phyloP scores from a whole-genome alignment of 2,113 vertebrate genomes.

The Himantopus leucocephalus region DNA sequence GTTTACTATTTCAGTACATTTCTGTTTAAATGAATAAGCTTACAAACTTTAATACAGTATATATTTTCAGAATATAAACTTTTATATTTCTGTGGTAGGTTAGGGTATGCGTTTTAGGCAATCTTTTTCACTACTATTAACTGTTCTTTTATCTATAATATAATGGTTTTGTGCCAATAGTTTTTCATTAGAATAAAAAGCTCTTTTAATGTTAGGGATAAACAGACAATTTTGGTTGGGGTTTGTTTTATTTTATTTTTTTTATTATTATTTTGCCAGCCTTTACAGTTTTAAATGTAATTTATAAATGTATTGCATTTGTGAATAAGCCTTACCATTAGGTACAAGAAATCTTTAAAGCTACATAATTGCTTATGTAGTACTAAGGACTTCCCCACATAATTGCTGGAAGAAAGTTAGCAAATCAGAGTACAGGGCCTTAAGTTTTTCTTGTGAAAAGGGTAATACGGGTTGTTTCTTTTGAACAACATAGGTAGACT shows the following conservation, averaged over 20 bases:
- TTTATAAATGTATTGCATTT: conserved; percentile 77
- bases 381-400: conserved; percentile 68
- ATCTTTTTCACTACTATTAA: conserved; percentile 79
- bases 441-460: conserved; percentile 78
- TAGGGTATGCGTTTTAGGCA: conserved; percentile 84
- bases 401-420: conserved; percentile 73
- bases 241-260: conserved; percentile 19
- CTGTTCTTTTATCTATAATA: conserved; percentile 84
- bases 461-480: conserved; percentile 80
- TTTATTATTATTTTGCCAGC: conserved; percentile 59
- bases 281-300: conserved; percentile 69
- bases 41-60: conserved; percentile 85
- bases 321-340: conserved; percentile 84
- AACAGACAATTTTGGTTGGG: conserved; percentile 51
- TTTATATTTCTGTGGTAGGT: conserved; percentile 90
- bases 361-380: conserved; percentile 56
- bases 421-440: conserved; percentile 76
- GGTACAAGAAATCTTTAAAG: conserved; percentile 72
- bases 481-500: conserved; percentile 53
- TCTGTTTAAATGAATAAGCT: conserved; percentile 79
- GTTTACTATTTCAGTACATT: conserved; percentile 76
- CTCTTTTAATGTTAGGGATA: conserved; percentile 61
- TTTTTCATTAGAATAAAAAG: conserved; percentile 67
- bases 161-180: conserved; percentile 82
- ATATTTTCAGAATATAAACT: conserved; percentile 88